Conservation (phyloP, 2,797 vertebrate genomes). For the Anguilla megastoma region DNA sequence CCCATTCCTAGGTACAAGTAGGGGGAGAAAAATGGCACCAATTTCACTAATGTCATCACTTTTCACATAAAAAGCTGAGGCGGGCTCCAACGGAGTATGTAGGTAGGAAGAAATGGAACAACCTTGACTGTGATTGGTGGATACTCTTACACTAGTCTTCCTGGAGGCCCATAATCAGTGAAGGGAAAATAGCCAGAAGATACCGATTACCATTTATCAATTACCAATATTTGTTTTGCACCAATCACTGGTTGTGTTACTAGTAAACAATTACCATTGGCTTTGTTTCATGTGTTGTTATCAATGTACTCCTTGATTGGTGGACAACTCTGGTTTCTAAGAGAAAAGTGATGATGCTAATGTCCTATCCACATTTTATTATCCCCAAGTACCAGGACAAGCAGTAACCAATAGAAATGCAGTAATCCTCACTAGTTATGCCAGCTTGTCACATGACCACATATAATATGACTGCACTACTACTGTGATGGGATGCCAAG, state of each 20-base stretch:
- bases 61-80: neutral
- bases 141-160: neutral
- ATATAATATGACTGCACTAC: neutral
- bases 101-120: neutral
- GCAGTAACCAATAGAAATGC: neutral
- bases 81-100: neutral
- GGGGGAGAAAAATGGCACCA: neutral
- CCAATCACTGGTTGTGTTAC: no score
- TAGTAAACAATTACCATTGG: neutral
- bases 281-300: neutral
- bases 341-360: neutral
- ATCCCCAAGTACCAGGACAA: neutral
- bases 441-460: neutral
- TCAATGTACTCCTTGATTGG: neutral
- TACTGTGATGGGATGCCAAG: neutral
- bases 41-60: neutral
- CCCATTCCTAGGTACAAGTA: neutral
- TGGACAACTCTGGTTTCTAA: neutral
- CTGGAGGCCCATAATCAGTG: neutral
- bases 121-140: neutral
- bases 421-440: neutral
- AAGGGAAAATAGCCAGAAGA: neutral
- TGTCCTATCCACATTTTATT: neutral
- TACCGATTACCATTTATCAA: neutral
- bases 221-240: neutral